phyloP scores from a whole-genome alignment of 2,797 vertebrate genomes.

The Poliocrania exsul region DNA sequence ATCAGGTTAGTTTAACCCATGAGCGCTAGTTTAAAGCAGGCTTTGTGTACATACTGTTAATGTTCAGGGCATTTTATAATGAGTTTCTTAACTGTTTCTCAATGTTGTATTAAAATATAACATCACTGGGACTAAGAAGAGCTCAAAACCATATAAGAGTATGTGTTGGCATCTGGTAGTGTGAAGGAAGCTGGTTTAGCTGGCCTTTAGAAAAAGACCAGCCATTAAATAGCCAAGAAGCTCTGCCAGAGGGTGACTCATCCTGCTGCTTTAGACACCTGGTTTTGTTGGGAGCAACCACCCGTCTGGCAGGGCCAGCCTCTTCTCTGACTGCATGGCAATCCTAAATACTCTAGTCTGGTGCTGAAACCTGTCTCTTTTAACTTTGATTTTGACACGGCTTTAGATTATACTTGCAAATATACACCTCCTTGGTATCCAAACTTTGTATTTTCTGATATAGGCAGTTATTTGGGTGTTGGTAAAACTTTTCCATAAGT shows the following conservation, averaged over 20 bases:
- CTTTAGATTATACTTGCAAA: neutral
- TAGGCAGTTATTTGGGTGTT: neutral
- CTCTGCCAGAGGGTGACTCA: slow-evolving; percentile 9
- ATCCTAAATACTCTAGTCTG: neutral
- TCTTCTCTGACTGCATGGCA: neutral
- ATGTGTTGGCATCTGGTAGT: neutral
- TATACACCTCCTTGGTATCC: neutral
- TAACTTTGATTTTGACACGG: neutral
- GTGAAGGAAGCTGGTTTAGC: slow-evolving; percentile 29
- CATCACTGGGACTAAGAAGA: neutral
- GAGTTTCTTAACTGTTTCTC: neutral
- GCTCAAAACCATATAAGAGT: neutral
- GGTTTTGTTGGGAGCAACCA: neutral
- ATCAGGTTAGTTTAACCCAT: neutral
- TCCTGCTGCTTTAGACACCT: neutral
- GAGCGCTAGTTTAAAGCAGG: neutral
- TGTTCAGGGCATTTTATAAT: neutral
- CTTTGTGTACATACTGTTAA: neutral
- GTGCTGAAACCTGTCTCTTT: neutral
- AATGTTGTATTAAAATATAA: neutral
- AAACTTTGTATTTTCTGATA: neutral
- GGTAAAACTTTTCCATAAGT: neutral
- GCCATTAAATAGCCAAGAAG: neutral
- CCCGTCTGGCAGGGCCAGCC: neutral
- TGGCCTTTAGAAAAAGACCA: neutral